Evolutionary conservation across 1,140 invertebrate genomes (phyloP).

Genomic region (Achatina immaculata): DNA sequence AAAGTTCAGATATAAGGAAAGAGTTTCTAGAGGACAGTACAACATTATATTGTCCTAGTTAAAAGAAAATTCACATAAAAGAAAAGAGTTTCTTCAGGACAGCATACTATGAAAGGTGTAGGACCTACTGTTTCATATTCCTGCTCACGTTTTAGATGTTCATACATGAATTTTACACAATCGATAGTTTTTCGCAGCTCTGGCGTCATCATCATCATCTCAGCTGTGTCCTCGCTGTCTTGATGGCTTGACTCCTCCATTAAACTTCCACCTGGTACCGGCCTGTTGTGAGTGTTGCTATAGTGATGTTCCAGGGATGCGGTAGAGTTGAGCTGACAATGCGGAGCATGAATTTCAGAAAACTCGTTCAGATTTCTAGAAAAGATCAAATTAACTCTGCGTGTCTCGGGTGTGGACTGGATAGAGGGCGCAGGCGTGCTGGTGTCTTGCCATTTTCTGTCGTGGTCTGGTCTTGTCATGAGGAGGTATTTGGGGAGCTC

Average conservation of each 20-base stretch:
- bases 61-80: too few species aligned
- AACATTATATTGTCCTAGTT: too few species aligned
- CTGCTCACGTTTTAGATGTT: conserved; percentile 68
- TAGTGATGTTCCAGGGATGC: conserved; percentile 1
- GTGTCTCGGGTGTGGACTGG: conserved; percentile 43
- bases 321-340: conserved; percentile 88
- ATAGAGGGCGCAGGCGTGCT: conserved; percentile 53
- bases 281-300: conserved; percentile 77
- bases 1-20: too few species aligned
- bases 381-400: conserved; percentile 74
- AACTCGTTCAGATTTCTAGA: conserved; percentile 93
- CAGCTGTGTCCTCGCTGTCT: conserved; percentile 14
- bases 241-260: conserved; percentile 1
- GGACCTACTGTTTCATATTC: conserved; percentile 64
- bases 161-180: conserved; percentile 72
- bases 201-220: conserved; percentile 52
- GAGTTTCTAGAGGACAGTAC: too few species aligned
- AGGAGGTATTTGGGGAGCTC: conserved; percentile 67
- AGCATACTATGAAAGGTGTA: too few species aligned
- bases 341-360: conserved; percentile 82
- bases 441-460: conserved; percentile 60
- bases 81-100: too few species aligned
- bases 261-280: neutral
- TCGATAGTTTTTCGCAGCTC: conserved; percentile 70
- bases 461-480: conserved; percentile 69